phyloP scores from a whole-genome alignment of 2,888 invertebrate genomes.

The Allygus modestus region DNA sequence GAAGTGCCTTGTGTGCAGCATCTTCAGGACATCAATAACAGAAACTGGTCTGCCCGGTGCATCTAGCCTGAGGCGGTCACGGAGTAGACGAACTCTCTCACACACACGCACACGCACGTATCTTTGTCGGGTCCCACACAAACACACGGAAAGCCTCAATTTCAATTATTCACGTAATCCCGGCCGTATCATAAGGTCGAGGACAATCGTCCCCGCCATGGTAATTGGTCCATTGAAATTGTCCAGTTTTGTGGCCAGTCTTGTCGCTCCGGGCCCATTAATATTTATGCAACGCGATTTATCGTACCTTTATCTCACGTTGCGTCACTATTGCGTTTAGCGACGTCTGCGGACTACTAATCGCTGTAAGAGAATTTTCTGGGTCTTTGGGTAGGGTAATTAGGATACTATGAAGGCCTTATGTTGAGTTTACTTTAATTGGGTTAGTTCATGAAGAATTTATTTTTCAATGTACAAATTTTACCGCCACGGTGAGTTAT shows the following conservation, averaged over 20 bases:
- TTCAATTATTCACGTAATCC: conserved; percentile 48
- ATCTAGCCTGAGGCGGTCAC: not conserved
- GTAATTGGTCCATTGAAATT: conserved; percentile 55
- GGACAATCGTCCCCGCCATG: not conserved
- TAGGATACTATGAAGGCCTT: too few species aligned
- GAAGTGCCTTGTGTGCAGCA: not conserved
- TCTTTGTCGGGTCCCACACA: not conserved
- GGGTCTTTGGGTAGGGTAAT: too few species aligned
- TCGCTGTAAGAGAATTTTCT: too few species aligned
- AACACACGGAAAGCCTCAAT: conserved; percentile 2
- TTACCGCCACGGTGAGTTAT: too few species aligned
- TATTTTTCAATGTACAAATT: too few species aligned
- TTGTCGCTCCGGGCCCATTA: not conserved
- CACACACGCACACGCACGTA: conserved; percentile 17
- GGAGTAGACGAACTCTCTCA: not conserved
- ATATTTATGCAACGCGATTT: conserved; percentile 13
- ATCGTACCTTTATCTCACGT: not conserved
- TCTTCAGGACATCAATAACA: not conserved
- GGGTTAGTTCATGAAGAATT: too few species aligned
- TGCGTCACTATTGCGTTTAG: too few species aligned
- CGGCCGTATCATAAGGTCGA: not conserved
- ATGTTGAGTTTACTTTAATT: too few species aligned
- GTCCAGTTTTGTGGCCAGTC: conserved; percentile 39
- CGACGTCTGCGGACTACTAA: not conserved
- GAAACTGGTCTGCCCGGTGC: conserved; percentile 5